Evolutionary conservation across 2,888 invertebrate species (phyloP).

Genomic region (Drosophila subquinaria): DNA sequence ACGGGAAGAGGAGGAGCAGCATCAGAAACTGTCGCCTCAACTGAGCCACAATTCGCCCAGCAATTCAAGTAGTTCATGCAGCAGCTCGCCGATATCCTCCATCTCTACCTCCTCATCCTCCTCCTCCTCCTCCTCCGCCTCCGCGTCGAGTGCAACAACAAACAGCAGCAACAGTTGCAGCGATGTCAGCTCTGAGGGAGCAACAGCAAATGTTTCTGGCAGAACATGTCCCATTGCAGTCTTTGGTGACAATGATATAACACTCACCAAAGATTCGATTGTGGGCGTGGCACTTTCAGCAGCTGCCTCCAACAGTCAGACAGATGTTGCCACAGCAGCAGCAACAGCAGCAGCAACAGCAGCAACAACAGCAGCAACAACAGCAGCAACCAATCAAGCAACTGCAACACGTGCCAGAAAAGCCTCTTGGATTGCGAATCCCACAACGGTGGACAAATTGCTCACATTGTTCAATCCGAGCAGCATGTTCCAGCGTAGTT

Average conservation of each 20-base stretch:
- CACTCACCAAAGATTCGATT: constrained; percentile 79
- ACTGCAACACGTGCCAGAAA: constrained; percentile 86
- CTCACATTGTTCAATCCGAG: constrained; percentile 89
- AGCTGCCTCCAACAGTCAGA: constrained; percentile 24
- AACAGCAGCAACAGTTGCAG: constrained; percentile 42
- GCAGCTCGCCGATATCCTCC: constrained; percentile 66
- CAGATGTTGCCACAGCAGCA: constrained; percentile 10
- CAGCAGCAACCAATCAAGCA: neutral
- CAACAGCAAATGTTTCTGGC: constrained; percentile 28
- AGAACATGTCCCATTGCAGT: constrained; percentile 79
- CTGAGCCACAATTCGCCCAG: constrained; percentile 42
- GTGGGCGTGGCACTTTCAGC: constrained; percentile 62
- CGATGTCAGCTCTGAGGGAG: constrained; percentile 44
- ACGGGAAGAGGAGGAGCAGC: neutral
- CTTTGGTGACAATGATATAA: constrained; percentile 83
- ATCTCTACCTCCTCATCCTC: constrained; percentile 42
- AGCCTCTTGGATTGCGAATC: constrained; percentile 88
- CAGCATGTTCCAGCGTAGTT: constrained; percentile 87
- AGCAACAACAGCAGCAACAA: constrained; percentile 3
- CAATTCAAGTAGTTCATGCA: constrained; percentile 62
- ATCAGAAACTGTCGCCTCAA: constrained; percentile 43
- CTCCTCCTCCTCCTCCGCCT: constrained; percentile 43
- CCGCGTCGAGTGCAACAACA: constrained; percentile 48
- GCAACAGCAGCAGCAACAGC: constrained; percentile 3
- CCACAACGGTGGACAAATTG: constrained; percentile 89